Base-by-base conservation (phyloP, 2,888 invertebrate species). In the Erebia palarica region DNA sequence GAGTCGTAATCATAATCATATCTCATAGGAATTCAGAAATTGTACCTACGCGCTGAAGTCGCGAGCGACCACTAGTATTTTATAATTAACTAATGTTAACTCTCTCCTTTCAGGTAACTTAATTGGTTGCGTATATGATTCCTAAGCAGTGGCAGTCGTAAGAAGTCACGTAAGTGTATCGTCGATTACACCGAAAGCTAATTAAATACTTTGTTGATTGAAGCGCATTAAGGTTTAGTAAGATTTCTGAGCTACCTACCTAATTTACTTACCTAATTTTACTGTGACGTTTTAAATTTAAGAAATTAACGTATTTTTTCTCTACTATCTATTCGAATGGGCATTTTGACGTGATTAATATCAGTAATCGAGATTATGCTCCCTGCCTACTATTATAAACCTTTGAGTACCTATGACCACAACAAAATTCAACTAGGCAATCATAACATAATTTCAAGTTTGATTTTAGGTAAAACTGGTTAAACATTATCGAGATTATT, bases 41-140 rank as follows among this genome's bases (percentile, higher is more conserved):
- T n/a, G n/a, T n/a, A n/a, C n/a, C n/a, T n/a, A n/a, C n/a, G n/a
- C n/a, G n/a, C n/a, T n/a, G n/a, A n/a, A n/a, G n/a, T n/a, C n/a
- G n/a, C n/a, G n/a, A n/a, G n/a, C n/a, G n/a, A n/a, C n/a, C n/a
- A n/a, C n/a, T n/a, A n/a, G n/a, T 36, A 36, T 36, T 36, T 36
- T 36, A 2, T 36, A 36, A 36, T 36, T 36, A 36, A 36, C 9
- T 55, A 10, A 9, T 63, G 13, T 49, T 21, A 44, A 44, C 21
- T 63, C 13, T 44, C 47, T 47, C 9, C 21, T 63, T 63, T 49
- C 63, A 63, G 63, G 63, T 63, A 63, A 63, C 14, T 47, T 63
- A 63, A 63, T 63, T 63, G 63, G 44, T 61, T 61, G 47, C 61
- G 18, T 13, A 61, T 47, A 18, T 13, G 61, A 47, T 61, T 21